phyloP scores from a whole-genome alignment of 2,888 invertebrate genomes.

The Muscina levida region DNA sequence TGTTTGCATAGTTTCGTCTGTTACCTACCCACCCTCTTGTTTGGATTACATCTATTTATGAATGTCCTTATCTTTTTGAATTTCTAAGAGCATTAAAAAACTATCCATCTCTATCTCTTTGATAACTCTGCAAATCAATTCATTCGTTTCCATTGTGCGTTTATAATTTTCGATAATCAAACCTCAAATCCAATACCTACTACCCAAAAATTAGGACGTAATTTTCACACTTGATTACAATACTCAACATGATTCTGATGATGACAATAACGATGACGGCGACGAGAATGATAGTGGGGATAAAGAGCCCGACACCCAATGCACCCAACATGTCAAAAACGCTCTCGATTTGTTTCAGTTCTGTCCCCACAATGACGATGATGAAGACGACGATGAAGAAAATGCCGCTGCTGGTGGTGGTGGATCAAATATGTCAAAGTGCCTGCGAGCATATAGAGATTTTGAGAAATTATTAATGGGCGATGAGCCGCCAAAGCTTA shows the following conservation, averaged over 20 bases:
- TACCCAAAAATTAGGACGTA: constrained; percentile 69
- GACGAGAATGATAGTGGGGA: constrained; percentile 64
- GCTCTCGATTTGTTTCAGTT: constrained; percentile 72
- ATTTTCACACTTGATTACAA: constrained; percentile 74
- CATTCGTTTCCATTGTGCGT: constrained; percentile 68
- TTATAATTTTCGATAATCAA: constrained; percentile 60
- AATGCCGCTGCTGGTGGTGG: constrained; percentile 67
- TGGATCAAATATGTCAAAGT: too few species aligned
- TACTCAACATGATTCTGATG: constrained; percentile 65
- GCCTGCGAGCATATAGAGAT: constrained; percentile 48
- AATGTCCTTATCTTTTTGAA: constrained; percentile 45
- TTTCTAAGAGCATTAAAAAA: constrained; percentile 57
- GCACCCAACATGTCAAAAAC: constrained; percentile 66
- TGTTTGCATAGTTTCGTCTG: neutral
- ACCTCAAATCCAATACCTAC: constrained; percentile 37
- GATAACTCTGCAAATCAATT: constrained; percentile 44
- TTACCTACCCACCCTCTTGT: constrained; percentile 13
- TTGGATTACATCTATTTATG: constrained; percentile 43
- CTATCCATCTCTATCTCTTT: constrained; percentile 61
- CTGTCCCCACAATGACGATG: constrained; percentile 71
- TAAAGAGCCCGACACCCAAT: constrained; percentile 67
- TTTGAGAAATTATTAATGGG: neutral
- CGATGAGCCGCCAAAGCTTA: too few species aligned
- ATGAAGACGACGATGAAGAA: constrained; percentile 73
- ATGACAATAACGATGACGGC: constrained; percentile 65